Percentiles rank a stretch among this genome's conserved stretches.
Evolutionary conservation across 1,140 invertebrate genomes (phyloP).

Genomic region (Lordiphosa collinella): DNA sequence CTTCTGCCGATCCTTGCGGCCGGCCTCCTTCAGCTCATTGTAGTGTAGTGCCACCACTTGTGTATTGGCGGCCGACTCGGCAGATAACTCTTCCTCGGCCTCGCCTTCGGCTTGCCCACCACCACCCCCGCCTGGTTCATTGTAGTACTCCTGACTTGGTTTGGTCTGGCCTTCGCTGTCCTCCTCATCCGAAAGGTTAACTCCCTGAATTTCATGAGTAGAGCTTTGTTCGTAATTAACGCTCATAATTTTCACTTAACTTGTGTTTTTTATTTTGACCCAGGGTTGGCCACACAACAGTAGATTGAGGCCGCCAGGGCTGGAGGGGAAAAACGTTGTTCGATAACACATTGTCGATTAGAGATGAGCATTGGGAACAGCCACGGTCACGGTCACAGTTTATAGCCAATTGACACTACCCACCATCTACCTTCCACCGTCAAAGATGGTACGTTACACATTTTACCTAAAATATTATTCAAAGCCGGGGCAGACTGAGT

Average conservation of each 20-base stretch:
- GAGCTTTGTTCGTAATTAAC: conserved; percentile 52
- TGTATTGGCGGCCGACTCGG: conserved; percentile 77
- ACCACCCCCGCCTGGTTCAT: conserved; percentile 6
- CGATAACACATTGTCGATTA: too few species aligned
- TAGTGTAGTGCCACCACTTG: conserved; percentile 91
- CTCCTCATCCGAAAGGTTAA: conserved; percentile 52
- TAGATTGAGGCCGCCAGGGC: conserved; percentile 8
- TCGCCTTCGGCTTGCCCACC: neutral
- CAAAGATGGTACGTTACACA: too few species aligned
- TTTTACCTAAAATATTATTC: too few species aligned
- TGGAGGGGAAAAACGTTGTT: too few species aligned
- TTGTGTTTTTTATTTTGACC: neutral
- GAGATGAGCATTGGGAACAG: too few species aligned
- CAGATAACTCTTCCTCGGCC: conserved; percentile 4
- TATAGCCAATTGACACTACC: too few species aligned
- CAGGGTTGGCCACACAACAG: conserved; percentile 7
- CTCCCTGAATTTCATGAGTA: conserved; percentile 14
- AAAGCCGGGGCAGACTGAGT: too few species aligned
- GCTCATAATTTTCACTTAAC: conserved; percentile 38
- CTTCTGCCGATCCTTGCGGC: conserved; percentile 87
- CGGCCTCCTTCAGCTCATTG: conserved; percentile 90
- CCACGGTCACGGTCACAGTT: too few species aligned
- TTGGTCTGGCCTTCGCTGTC: conserved; percentile 24
- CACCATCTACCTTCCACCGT: too few species aligned
- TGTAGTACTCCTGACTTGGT: conserved; percentile 5